A percentile compares a stretch with the other conserved stretches of the same genome.
These are phyloP conservation scores for Cheilosia urbana DNA, from an alignment of 2,888 invertebrate species.

Conservation along the genomic window DNA sequence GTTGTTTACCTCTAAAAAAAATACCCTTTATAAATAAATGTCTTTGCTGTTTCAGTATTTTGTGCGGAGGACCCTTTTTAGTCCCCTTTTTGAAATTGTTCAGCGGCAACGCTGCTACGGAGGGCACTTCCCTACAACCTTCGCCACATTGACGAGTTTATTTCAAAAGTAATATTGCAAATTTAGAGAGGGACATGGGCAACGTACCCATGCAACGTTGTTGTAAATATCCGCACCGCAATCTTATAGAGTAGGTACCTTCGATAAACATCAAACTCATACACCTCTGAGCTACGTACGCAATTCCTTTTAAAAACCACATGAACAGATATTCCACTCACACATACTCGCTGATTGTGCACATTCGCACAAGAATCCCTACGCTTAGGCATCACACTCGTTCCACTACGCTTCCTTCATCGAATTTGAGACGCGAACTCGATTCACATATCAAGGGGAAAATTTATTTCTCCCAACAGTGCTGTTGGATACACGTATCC, in stretches of 20 bases:
- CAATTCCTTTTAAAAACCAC: not conserved
- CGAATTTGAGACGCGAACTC: constrained; percentile 45
- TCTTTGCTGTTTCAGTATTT: no score
- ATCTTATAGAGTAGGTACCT: constrained; percentile 8
- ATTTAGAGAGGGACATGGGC: not conserved
- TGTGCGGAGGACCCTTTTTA: no score
- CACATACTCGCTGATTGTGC: not conserved
- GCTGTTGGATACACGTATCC: not conserved
- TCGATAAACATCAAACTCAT: constrained; percentile 16
- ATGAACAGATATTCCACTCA: not conserved
- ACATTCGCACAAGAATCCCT: not conserved
- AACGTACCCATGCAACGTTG: not conserved
- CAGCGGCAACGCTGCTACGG: no score
- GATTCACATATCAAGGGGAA: constrained; percentile 25
- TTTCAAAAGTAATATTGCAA: not conserved
- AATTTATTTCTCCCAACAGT: constrained; percentile 44
- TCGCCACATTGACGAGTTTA: no score
- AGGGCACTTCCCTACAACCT: no score
- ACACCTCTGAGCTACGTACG: not conserved
- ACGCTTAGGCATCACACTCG: not conserved
- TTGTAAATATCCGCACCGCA: not conserved
- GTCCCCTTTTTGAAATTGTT: no score
- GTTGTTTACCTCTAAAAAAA: no score
- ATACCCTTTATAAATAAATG: no score
- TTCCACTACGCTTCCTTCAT: not conserved